Evolutionary conservation across 1,140 invertebrate genomes (phyloP), one percentile per base, ranked within the genome.

Genomic region (Drosophila setifemur): DNA sequence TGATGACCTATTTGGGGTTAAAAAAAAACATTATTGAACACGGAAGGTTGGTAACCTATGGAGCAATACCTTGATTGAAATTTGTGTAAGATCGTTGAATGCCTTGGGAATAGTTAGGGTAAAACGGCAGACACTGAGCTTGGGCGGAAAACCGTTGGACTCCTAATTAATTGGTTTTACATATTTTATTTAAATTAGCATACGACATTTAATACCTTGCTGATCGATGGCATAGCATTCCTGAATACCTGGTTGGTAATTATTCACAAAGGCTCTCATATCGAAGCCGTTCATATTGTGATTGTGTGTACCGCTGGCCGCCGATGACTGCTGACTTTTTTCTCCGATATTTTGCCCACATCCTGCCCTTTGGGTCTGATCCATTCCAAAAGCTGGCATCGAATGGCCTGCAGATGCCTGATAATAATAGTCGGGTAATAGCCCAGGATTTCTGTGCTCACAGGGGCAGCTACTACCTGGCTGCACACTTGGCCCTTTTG

Each of bases 231-330:
- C 19, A 16, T 40, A 60, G 9, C 25, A 70, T n/a, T 70, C 37
- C 8, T 60, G 52, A 28, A 70, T 11, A 12, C 12, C 44, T 19
- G 39, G 39, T 1, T 70, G 54, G 26, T 70, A 70, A 29, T 70
- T 70, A 25, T 25, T 43, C 29, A 70, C 49, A 3, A 49, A 58
- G 6, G 9, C 42, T 1, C 44, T 48, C 31, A 53, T 43, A 11
- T 57, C 43, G 0, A 23, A 28, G 19, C 5, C 7, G 19, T 1
- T n/a, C 5, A 5, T 14, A 8, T 42, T 6, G 5, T 12, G 53
- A 18, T 25, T 19, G 0, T 14, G 26, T 8, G 18, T 7, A n/a
- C 33, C 14, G 3, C 4, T 2, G 33, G n/a, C 11, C 11, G 21
- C 2, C 2, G 18, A 29, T 19, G 12, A 2, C 2, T 18, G 8